A percentile compares a stretch with the other conserved stretches of the same genome.
Conservation (phyloP, 2,888 invertebrate species). For the Glomeris marginata region DNA sequence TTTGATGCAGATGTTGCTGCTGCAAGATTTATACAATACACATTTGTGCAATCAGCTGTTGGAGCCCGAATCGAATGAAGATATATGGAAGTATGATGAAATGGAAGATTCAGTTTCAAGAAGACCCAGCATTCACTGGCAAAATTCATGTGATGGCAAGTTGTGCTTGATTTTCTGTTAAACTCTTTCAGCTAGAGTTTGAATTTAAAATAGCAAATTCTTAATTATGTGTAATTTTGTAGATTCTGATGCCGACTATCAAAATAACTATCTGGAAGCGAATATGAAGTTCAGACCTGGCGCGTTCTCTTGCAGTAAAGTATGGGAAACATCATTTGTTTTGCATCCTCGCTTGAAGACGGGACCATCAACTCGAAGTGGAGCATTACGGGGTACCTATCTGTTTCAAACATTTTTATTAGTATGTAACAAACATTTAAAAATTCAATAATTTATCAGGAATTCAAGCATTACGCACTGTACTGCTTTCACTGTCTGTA, state of each 20-base stretch:
- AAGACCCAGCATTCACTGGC: not conserved
- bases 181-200: no score
- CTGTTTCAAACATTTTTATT: not conserved
- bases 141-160: not conserved
- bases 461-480: constrained; percentile 42
- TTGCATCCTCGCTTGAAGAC: constrained; percentile 52
- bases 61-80: constrained; percentile 45
- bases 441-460: constrained; percentile 26
- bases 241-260: constrained; percentile 11
- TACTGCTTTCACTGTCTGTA: constrained; percentile 52
- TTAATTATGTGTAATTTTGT: no score
- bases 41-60: constrained; percentile 47
- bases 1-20: constrained; percentile 42
- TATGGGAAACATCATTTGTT: constrained; percentile 51
- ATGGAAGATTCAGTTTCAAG: not conserved
- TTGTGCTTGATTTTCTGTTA: not conserved
- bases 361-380: constrained; percentile 18
- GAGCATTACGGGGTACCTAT: constrained; percentile 20
- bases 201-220: no score
- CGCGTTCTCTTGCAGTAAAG: constrained; percentile 54
- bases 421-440: not conserved
- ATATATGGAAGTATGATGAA: constrained; percentile 29
- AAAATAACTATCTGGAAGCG: constrained; percentile 29
- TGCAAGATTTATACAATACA: constrained; percentile 51
- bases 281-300: constrained; percentile 43